Base-by-base conservation (phyloP, 2,797 vertebrate genomes). In the Hypotaenidia okinawae region DNA sequence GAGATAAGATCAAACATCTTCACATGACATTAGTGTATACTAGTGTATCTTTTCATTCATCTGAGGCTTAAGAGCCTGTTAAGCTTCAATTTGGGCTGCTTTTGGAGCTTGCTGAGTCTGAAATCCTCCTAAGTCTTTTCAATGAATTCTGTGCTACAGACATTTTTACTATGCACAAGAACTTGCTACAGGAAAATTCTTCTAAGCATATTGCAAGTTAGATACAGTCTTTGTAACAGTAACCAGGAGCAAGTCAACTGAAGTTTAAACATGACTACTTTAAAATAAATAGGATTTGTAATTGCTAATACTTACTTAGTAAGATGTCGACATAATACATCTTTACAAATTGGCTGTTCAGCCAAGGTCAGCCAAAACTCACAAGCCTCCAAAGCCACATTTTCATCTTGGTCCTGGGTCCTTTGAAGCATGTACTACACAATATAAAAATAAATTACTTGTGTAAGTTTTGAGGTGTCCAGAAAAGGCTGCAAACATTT, bases 321-420 rank as follows among this genome's bases (percentile, higher is more conserved):
- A 90, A 99, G 99, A 97, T 99, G 99, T 76, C 99, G 98, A 94
- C 98, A 98, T 28, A 99, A 98, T 62, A 99, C 99, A 67, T 99
- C 99, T 98, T 99, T 99, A 97, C 99, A 99, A 96, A 99, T 99
- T 0, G 99, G 99, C 89, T 99, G 99, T 93, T 99, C 99, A 11
- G 99, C 99, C 95, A 99, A 97, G 14, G 99, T 99, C 15, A 99
- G 97, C 99, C 99, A 99, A 97, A 99, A 99, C 96, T 99, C 99
- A 49, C 99, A 99, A 57, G 99, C 99, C 94, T 99, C 99, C 98
- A 99, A 96, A 85, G 99, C 98, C 23, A 99, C 99, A 58, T 99
- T 99, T 97, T 99, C 99, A 90, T 99, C 99, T 91, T 99, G 99
- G 98, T 99, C 99, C 96, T 99, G 99, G 32, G 99, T 99, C 89